Evolutionary conservation across 2,888 invertebrate species (phyloP).

Genomic region (Callyntrura sp.): DNA sequence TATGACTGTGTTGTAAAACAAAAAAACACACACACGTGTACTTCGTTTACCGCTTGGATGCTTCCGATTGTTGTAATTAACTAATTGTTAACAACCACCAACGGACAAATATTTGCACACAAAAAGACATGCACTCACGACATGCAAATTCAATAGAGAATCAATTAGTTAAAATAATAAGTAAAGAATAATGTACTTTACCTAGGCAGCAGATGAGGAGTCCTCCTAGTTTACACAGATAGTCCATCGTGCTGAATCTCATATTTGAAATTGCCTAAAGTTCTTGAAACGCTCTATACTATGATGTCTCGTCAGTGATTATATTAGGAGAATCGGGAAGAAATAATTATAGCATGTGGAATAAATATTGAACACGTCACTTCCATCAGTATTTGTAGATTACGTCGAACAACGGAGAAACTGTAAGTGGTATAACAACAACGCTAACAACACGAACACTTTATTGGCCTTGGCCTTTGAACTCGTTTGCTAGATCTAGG

Average conservation of each 20-base stretch:
- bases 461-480: constrained; percentile 73
- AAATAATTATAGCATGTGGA: constrained; percentile 24
- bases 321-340: background rate
- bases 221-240: constrained; percentile 80
- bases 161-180: background rate
- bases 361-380: background rate
- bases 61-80: no score
- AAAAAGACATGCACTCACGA: background rate
- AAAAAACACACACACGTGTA: no score
- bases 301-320: background rate
- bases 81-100: background rate
- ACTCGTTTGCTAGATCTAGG: constrained; percentile 53
- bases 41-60: no score
- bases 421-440: background rate
- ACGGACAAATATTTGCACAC: no score
- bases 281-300: constrained; percentile 34
- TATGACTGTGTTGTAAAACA: no score
- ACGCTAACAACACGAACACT: constrained; percentile 62
- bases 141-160: background rate
- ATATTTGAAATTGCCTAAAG: constrained; percentile 49
- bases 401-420: background rate
- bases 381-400: background rate
- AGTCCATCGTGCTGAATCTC: constrained; percentile 78
- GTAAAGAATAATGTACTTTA: constrained; percentile 61
- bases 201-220: constrained; percentile 81